Percentiles rank a stretch among this genome's conserved stretches.
phyloP scores from a whole-genome alignment of 2,797 vertebrate genomes.

The Rhinella marina region DNA sequence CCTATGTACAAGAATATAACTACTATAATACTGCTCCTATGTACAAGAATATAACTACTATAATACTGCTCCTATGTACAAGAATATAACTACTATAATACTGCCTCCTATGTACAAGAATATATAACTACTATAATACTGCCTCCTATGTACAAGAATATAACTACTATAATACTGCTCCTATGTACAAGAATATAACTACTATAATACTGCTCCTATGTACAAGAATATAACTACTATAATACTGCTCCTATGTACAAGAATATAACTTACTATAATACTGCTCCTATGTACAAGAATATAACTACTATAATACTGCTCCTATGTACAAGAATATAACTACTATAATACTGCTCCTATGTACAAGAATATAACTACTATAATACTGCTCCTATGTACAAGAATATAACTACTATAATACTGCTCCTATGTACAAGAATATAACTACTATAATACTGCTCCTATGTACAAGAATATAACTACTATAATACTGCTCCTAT shows the following conservation, averaged over 20 bases:
- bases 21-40: not conserved
- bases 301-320: not conserved
- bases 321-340: not conserved
- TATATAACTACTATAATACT: slow-evolving; percentile 9
- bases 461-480: slow-evolving; percentile 2
- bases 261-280: slow-evolving; percentile 3
- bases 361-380: slow-evolving; percentile 14
- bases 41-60: not conserved
- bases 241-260: not conserved
- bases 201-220: not conserved
- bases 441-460: not conserved
- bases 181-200: not conserved
- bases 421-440: not conserved
- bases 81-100: not conserved
- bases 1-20: too few relatives aligned
- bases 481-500: too few relatives aligned
- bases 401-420: slow-evolving; percentile 4
- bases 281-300: not conserved
- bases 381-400: not conserved
- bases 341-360: slow-evolving; percentile 3
- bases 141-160: slow-evolving; percentile 1
- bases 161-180: not conserved
- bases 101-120: not conserved
- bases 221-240: slow-evolving; percentile 5
- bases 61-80: not conserved